phyloP scores from a whole-genome alignment of 1,140 invertebrate genomes.

The Atta colombica region DNA sequence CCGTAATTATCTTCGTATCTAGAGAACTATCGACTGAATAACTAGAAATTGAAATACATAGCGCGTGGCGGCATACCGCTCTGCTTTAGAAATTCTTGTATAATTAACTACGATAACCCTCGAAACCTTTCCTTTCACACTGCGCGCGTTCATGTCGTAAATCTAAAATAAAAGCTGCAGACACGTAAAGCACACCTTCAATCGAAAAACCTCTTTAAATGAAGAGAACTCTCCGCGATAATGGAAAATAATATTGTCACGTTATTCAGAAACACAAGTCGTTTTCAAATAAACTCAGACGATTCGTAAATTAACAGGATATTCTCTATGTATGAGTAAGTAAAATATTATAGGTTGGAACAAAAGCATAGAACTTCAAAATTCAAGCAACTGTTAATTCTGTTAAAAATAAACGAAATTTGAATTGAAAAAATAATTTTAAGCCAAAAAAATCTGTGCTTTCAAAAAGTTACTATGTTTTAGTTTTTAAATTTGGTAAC shows the following conservation, averaged over 20 bases:
- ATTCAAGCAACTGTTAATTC: no score
- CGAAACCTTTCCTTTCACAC: neutral
- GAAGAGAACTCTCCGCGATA: neutral
- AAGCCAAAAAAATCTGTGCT: no score
- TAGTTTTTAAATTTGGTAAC: no score
- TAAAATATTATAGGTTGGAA: neutral
- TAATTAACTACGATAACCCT: conserved; percentile 23
- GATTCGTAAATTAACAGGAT: conserved; percentile 8
- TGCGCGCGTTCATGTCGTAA: neutral
- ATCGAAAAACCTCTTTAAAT: conserved; percentile 5
- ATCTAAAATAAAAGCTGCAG: neutral
- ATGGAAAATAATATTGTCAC: conserved; percentile 6
- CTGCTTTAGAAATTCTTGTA: neutral
- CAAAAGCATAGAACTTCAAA: no score
- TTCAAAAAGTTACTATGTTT: no score
- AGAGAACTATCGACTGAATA: neutral
- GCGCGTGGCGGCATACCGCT: neutral
- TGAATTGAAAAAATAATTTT: no score
- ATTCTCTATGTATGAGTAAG: neutral
- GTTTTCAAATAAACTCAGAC: conserved; percentile 16
- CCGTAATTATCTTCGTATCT: conserved; percentile 21
- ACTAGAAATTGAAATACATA: conserved; percentile 30
- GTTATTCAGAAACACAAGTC: neutral
- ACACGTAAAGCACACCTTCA: neutral
- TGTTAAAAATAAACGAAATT: no score